Evolutionary conservation across 2,888 invertebrate genomes (phyloP).

Genomic region (Biston betularia): DNA sequence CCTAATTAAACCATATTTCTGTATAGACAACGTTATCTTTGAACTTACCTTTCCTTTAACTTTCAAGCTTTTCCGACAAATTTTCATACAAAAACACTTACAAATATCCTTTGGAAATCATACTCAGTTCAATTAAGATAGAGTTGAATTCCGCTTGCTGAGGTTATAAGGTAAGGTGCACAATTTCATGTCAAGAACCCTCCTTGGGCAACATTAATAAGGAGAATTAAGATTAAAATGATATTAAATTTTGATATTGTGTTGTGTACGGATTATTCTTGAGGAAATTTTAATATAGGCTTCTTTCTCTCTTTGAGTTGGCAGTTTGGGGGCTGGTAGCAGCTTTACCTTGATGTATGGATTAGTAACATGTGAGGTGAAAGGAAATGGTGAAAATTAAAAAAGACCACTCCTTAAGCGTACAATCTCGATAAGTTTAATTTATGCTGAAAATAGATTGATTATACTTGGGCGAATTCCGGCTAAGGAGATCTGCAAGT

Average conservation of each 20-base stretch:
- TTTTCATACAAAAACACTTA: constrained; percentile 45
- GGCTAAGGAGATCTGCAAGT: too few species aligned
- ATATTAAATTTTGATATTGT: constrained; percentile 87
- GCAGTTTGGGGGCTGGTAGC: constrained; percentile 52
- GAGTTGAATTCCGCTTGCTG: constrained; percentile 40
- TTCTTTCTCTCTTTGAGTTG: constrained; percentile 70
- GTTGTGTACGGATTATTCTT: constrained; percentile 83
- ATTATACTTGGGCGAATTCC: too few species aligned
- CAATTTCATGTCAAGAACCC: constrained; percentile 66
- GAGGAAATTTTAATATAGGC: constrained; percentile 80
- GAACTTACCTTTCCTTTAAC: constrained; percentile 73
- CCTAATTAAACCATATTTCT: constrained; percentile 76
- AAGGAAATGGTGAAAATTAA: too few species aligned
- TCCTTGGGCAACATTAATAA: constrained; percentile 82
- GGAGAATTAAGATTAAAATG: constrained; percentile 85
- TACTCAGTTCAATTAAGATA: constrained; percentile 25
- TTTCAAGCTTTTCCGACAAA: constrained; percentile 59
- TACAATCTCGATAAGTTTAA: too few species aligned
- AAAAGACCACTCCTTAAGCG: too few species aligned
- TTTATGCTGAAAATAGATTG: too few species aligned
- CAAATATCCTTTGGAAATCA: constrained; percentile 29
- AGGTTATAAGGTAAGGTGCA: constrained; percentile 50
- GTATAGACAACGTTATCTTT: constrained; percentile 78
- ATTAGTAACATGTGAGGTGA: constrained; percentile 6
- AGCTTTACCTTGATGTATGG: constrained; percentile 31